These are phyloP conservation scores for Phalanger gymnotis DNA, from an alignment of 2,797 vertebrate species.

Conservation along the genomic window DNA sequence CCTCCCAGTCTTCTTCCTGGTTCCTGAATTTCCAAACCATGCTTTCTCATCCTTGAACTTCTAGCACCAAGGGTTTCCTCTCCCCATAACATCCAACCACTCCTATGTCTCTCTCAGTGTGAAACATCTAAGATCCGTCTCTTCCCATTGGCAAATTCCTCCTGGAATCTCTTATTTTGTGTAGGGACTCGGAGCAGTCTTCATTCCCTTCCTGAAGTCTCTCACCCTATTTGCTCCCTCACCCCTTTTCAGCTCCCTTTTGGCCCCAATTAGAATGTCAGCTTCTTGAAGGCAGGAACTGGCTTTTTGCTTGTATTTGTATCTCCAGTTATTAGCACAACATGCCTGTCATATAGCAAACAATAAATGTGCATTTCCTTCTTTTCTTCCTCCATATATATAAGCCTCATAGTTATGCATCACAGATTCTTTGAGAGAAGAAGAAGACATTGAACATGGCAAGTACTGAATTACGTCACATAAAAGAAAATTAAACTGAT, in stretches of 20 bases:
- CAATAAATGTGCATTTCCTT: neutral
- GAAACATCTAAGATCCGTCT: neutral
- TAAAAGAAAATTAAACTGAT: neutral
- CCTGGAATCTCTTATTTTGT: neutral
- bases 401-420: neutral
- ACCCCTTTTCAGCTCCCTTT: neutral
- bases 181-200: neutral
- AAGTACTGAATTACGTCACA: neutral
- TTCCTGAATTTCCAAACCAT: neutral
- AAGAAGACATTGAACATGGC: neutral
- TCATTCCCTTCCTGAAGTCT: neutral
- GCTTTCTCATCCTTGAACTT: neutral
- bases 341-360: neutral
- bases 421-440: neutral
- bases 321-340: neutral
- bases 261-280: neutral
- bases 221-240: neutral
- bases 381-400: neutral
- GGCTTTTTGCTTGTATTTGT: neutral
- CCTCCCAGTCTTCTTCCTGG: neutral
- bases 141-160: neutral
- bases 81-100: neutral
- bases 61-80: neutral
- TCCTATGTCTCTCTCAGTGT: neutral
- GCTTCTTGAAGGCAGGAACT: neutral